Conservation (phyloP, 2,797 vertebrate genomes). For the Arrhamphus sclerolepis region DNA sequence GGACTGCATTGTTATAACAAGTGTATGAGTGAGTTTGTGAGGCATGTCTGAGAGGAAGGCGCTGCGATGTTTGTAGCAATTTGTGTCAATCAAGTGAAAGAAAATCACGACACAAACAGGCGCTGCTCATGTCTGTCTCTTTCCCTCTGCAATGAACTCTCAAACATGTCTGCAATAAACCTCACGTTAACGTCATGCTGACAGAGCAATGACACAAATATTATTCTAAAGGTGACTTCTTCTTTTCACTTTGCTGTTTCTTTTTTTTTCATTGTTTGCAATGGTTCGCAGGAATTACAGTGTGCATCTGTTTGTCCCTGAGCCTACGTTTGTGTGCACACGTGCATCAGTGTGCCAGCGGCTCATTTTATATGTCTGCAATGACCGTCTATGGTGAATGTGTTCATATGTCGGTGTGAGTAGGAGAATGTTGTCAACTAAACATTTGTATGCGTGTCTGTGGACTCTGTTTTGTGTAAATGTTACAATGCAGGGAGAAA, state of each 20-base stretch:
- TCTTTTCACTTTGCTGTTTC: neutral
- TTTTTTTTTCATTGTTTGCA: constrained; percentile 3
- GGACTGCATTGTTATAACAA: neutral
- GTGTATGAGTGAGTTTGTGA: constrained; percentile 1
- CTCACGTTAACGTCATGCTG: constrained; percentile 1
- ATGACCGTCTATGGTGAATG: constrained; percentile 11
- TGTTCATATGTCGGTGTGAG: constrained; percentile 23
- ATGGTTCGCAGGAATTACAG: neutral
- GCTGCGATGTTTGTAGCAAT: constrained; percentile 18
- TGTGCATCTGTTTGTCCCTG: constrained; percentile 5
- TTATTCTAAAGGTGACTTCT: neutral
- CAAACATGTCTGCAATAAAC: constrained; percentile 7
- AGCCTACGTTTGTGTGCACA: constrained; percentile 12
- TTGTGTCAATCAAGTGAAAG: neutral
- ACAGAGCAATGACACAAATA: too few relatives aligned
- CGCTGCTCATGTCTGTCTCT: neutral
- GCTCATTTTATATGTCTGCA: constrained; percentile 6
- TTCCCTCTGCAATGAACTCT: neutral
- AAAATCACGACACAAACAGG: neutral
- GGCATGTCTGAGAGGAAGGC: neutral
- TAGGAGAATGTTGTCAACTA: constrained; percentile 39
- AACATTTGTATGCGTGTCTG: constrained; percentile 37
- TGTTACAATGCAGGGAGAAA: constrained; percentile 72
- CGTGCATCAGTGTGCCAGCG: constrained; percentile 16
- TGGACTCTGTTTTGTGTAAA: constrained; percentile 70